These are phyloP conservation scores for Philopedon plagiatum DNA, from an alignment of 2,888 invertebrate species.

Conservation along the genomic window DNA sequence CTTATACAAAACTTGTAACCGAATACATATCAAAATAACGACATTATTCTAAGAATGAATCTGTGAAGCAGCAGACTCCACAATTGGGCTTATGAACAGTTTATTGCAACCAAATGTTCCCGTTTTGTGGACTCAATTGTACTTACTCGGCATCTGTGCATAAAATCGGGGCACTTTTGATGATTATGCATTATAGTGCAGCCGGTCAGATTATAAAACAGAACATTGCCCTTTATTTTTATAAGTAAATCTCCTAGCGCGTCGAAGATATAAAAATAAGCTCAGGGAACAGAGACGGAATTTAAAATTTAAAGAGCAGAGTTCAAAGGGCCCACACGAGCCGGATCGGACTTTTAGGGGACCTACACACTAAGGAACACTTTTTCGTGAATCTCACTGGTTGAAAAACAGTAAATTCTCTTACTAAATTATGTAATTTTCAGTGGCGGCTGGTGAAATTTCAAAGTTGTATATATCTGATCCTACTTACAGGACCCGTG, in stretches of 20 bases:
- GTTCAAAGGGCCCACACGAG: too few species aligned
- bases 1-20: conserved; percentile 13
- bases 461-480: too few species aligned
- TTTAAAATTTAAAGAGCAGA: too few species aligned
- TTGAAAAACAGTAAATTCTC: too few species aligned
- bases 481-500: too few species aligned
- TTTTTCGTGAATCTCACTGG: too few species aligned
- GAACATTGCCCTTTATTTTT: background rate
- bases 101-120: conserved; percentile 24
- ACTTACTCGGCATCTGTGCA: conserved; percentile 21
- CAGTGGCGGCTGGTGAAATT: too few species aligned
- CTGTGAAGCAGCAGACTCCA: conserved; percentile 24
- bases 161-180: conserved; percentile 15
- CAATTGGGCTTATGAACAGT: conserved; percentile 1
- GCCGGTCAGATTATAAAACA: conserved; percentile 1
- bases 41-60: conserved; percentile 19
- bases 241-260: background rate
- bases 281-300: too few species aligned
- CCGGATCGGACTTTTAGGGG: too few species aligned
- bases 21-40: conserved; percentile 28
- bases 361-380: too few species aligned
- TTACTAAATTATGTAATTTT: too few species aligned
- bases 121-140: conserved; percentile 20
- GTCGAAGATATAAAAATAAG: background rate
- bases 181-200: conserved; percentile 8